Percentiles rank a stretch among this genome's conserved stretches.
phyloP scores from a whole-genome alignment of 1,140 invertebrate genomes.

The Microplitis mediator region DNA sequence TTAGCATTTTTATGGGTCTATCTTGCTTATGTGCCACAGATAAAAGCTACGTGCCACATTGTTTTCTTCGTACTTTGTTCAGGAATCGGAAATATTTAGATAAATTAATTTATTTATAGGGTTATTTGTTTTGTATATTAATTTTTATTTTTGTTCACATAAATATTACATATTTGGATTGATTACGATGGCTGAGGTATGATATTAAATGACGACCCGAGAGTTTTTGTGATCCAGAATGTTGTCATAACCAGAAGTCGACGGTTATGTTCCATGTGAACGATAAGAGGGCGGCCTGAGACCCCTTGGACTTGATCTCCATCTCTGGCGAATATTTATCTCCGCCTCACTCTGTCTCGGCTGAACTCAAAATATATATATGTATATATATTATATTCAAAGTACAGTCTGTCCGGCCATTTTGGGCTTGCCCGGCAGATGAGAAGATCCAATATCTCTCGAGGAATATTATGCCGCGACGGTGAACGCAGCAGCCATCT shows the following conservation, averaged over 20 bases:
- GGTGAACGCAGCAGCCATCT: constrained; percentile 19
- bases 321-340: too few relatives aligned
- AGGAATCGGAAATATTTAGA: constrained; percentile 24
- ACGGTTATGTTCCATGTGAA: not conserved
- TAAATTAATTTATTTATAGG: not conserved
- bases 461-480: not conserved
- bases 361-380: not conserved
- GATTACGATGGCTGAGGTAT: not conserved
- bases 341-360: not conserved
- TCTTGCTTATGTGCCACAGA: constrained; percentile 49
- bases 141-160: not conserved
- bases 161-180: not conserved
- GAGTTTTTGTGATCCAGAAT: constrained; percentile 13
- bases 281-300: not conserved
- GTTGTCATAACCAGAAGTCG: constrained; percentile 23
- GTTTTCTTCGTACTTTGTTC: constrained; percentile 48
- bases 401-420: not conserved
- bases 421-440: not conserved
- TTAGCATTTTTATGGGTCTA: constrained; percentile 65
- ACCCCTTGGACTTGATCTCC: not conserved
- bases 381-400: too few relatives aligned
- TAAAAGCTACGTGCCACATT: constrained; percentile 45
- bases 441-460: constrained; percentile 3
- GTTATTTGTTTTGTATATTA: too few relatives aligned
- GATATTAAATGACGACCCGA: not conserved